phyloP scores from a whole-genome alignment of 53 echinoderm and acorn worm genomes.

The Mesocentrotus franciscanus region DNA sequence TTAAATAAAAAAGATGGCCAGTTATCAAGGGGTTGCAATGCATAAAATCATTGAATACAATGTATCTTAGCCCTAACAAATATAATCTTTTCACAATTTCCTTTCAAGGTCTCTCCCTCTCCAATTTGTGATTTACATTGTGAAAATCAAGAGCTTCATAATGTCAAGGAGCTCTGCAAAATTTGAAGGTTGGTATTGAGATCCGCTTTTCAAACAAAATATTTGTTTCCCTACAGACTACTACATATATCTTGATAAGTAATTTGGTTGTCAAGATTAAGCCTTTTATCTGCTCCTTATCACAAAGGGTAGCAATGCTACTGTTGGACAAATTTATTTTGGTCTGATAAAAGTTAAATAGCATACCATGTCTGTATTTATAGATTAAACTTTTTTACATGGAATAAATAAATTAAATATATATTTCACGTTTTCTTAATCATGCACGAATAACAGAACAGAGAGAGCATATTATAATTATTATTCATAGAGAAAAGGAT shows the following conservation, averaged over 20 bases:
- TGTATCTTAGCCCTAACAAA: neutral
- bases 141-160: neutral
- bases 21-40: no score
- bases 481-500: no score
- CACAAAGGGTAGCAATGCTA: neutral
- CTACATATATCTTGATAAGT: neutral
- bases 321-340: neutral
- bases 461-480: no score
- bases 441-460: no score
- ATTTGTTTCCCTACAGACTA: neutral
- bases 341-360: neutral
- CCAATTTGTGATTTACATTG: neutral
- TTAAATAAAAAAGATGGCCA: no score
- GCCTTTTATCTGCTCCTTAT: constrained; percentile 25
- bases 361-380: neutral
- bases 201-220: neutral
- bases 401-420: neutral
- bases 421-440: no score
- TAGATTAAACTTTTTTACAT: neutral
- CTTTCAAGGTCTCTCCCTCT: neutral
- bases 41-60: no score
- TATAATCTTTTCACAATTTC: neutral
- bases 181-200: neutral
- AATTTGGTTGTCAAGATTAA: neutral
- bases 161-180: neutral